phyloP scores from a whole-genome alignment of 1,140 invertebrate species.

The Nasonia vitripennis region DNA sequence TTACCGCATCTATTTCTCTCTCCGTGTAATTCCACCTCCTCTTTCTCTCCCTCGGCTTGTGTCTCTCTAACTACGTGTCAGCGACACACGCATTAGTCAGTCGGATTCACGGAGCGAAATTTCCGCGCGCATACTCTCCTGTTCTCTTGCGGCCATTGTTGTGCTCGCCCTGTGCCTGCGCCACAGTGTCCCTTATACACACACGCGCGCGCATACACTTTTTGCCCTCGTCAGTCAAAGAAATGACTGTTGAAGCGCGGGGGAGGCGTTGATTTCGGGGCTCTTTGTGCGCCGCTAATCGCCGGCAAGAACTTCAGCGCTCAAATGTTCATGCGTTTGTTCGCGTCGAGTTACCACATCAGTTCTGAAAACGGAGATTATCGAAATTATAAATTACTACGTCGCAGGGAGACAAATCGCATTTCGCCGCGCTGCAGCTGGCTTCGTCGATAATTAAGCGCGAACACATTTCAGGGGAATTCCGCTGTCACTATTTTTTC shows the following conservation, averaged over 20 bases:
- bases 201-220: background rate
- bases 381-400: too few relatives aligned
- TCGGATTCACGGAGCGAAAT: slow-evolving; percentile 33
- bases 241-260: background rate
- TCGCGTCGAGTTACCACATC: too few relatives aligned
- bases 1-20: slow-evolving; percentile 23
- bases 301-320: background rate
- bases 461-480: background rate
- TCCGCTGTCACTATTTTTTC: background rate
- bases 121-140: slow-evolving; percentile 5
- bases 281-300: background rate
- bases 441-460: too few relatives aligned
- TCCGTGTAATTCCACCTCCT: slow-evolving; percentile 33
- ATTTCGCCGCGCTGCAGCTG: too few relatives aligned
- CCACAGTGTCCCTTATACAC: background rate
- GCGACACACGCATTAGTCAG: slow-evolving; percentile 50
- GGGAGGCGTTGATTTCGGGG: background rate
- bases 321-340: background rate
- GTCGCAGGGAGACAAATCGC: too few relatives aligned
- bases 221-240: slow-evolving; percentile 15
- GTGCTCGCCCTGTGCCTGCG: background rate
- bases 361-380: too few relatives aligned
- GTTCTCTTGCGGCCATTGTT: background rate
- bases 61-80: slow-evolving; percentile 48
- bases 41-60: slow-evolving; percentile 11